phyloP scores from a whole-genome alignment of 2,888 invertebrate species.

The Clivina fossor region DNA sequence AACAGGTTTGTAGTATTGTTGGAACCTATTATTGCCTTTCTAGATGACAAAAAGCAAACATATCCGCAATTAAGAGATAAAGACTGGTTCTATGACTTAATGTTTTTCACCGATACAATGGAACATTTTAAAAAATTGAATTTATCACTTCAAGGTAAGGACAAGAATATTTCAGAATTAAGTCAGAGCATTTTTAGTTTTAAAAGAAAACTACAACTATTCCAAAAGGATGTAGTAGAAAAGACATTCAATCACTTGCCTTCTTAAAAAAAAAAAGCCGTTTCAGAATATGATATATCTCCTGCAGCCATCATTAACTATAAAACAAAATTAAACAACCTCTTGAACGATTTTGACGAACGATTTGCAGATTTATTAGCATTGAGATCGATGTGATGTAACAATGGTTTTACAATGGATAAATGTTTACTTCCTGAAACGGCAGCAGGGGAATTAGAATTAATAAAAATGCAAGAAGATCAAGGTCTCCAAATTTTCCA shows the following conservation, averaged over 20 bases:
- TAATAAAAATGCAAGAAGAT: slow-evolving; percentile 21
- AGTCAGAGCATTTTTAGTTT: slow-evolving; percentile 13
- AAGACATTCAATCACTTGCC: slow-evolving; percentile 18
- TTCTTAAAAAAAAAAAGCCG: neutral
- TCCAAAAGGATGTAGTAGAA: slow-evolving; percentile 8
- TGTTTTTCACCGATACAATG: slow-evolving; percentile 17
- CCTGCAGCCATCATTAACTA: neutral
- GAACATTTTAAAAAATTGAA: slow-evolving; percentile 14
- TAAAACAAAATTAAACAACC: neutral
- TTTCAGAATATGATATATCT: neutral
- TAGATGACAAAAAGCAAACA: slow-evolving; percentile 10
- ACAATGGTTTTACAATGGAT: slow-evolving; percentile 2
- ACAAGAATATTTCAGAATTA: slow-evolving; percentile 19
- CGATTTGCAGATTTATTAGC: slow-evolving; percentile 2
- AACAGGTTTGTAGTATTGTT: slow-evolving; percentile 15
- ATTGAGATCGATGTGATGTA: neutral
- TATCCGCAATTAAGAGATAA: slow-evolving; percentile 21
- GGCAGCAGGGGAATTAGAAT: slow-evolving; percentile 7
- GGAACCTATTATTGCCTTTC: slow-evolving; percentile 15
- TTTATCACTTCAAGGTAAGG: slow-evolving; percentile 12
- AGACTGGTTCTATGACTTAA: slow-evolving; percentile 16
- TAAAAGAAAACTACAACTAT: slow-evolving; percentile 12
- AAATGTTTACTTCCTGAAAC: neutral
- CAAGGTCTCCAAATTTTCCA: slow-evolving; percentile 1
- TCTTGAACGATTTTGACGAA: neutral